Evolutionary conservation across 2,888 invertebrate genomes (phyloP).

Genomic region (Eremobia ochroleuca): DNA sequence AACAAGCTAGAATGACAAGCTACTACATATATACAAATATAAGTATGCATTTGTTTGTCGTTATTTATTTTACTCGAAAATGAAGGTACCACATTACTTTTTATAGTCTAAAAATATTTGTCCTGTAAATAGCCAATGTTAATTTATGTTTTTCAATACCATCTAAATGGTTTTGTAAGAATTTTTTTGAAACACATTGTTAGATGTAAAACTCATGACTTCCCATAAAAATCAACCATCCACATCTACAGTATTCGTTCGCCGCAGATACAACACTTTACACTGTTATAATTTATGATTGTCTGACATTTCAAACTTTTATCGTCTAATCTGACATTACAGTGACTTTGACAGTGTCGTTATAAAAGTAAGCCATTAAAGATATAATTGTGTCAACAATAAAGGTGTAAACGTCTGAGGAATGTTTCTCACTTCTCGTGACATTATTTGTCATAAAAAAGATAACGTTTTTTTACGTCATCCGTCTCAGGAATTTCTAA

Average conservation of each 20-base stretch:
- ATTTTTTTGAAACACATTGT: neutral
- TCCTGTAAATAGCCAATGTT: neutral
- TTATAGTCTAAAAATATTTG: neutral
- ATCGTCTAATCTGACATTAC: conserved; percentile 44
- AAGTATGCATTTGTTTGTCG: neutral
- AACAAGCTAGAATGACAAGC: conserved; percentile 9
- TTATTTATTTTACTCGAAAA: neutral
- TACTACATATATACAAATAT: neutral
- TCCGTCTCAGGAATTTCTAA: conserved; percentile 81
- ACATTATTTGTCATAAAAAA: conserved; percentile 72
- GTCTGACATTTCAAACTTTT: conserved; percentile 38
- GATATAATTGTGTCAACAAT: conserved; percentile 65
- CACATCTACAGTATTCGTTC: neutral
- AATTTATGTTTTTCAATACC: neutral
- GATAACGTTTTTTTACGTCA: conserved; percentile 66
- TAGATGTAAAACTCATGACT: neutral
- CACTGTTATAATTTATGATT: conserved; percentile 35
- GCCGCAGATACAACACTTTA: conserved; percentile 6
- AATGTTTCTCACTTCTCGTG: conserved; percentile 64
- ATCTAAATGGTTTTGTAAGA: neutral
- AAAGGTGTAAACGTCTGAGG: conserved; percentile 58
- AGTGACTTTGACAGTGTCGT: conserved; percentile 45
- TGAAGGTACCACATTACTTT: neutral
- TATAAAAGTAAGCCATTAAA: conserved; percentile 57
- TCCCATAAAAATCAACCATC: neutral